Percentiles rank a stretch among this genome's conserved stretches.
Evolutionary conservation across 2,797 vertebrate genomes (phyloP).

Genomic region (Australoheros facetus): DNA sequence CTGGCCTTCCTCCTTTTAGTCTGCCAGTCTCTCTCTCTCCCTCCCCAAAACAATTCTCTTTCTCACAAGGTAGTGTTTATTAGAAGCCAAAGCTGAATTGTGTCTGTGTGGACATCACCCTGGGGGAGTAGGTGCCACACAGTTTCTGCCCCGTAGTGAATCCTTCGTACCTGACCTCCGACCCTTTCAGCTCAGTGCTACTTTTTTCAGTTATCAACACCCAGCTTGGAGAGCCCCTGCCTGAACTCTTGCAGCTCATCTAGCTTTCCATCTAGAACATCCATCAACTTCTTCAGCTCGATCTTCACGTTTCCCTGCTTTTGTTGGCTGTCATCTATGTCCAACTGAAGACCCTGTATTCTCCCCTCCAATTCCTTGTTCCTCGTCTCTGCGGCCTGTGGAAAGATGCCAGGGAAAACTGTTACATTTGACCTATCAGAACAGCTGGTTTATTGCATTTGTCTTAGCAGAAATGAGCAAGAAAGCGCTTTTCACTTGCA

Average conservation of each 20-base stretch:
- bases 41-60: slow-evolving; percentile 19
- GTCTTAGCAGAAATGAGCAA: background rate
- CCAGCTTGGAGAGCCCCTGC: slow-evolving; percentile 92
- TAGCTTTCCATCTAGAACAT: slow-evolving; percentile 93
- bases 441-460: background rate
- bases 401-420: background rate
- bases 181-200: slow-evolving; percentile 49
- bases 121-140: slow-evolving; percentile 70
- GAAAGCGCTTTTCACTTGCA: background rate
- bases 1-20: slow-evolving; percentile 49
- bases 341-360: slow-evolving; percentile 83
- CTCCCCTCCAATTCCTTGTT: slow-evolving; percentile 89
- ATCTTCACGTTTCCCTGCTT: slow-evolving; percentile 91
- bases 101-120: slow-evolving; percentile 70
- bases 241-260: slow-evolving; percentile 96
- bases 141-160: slow-evolving; percentile 63
- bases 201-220: slow-evolving; percentile 85
- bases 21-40: slow-evolving; percentile 32
- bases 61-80: slow-evolving; percentile 62
- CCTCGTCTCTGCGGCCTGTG: slow-evolving; percentile 88
- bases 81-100: slow-evolving; percentile 62
- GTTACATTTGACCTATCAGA: background rate
- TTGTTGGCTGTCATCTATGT: slow-evolving; percentile 88
- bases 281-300: slow-evolving; percentile 94
- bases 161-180: slow-evolving; percentile 60